These are phyloP conservation scores for Parapristionchus giblindavisi DNA, from an alignment of 2,888 invertebrate genomes.

Conservation along the genomic window DNA sequence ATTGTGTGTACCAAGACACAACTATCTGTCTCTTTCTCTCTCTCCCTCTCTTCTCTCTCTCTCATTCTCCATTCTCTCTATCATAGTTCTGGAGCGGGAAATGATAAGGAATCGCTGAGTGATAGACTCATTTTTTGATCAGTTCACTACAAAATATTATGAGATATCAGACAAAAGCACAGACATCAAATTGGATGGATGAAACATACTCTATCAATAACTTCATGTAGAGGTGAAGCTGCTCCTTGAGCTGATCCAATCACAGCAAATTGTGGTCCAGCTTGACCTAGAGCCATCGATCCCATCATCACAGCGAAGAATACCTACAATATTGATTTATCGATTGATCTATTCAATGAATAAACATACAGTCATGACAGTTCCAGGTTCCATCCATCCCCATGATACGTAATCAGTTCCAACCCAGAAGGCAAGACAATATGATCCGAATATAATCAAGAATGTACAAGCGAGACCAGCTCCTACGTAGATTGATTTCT, in stretches of 20 bases:
- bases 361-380: constrained; percentile 43
- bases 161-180: too few relatives aligned
- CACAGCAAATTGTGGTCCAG: constrained; percentile 83
- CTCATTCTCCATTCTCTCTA: too few relatives aligned
- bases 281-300: constrained; percentile 78
- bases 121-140: too few relatives aligned
- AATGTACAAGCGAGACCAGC: constrained; percentile 67
- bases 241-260: constrained; percentile 83
- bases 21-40: background rate
- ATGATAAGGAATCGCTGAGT: too few relatives aligned
- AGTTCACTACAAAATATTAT: background rate
- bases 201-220: constrained; percentile 72
- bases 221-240: constrained; percentile 75
- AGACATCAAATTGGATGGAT: too few relatives aligned
- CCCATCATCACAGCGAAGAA: constrained; percentile 72
- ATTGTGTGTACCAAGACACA: background rate
- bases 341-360: background rate
- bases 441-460: constrained; percentile 68
- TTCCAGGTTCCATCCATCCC: constrained; percentile 42
- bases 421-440: constrained; percentile 55
- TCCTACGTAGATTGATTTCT: constrained; percentile 66
- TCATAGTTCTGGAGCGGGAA: too few relatives aligned
- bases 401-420: constrained; percentile 49
- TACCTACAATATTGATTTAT: constrained; percentile 39
- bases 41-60: constrained; percentile 1